Conservation (phyloP, 1,140 invertebrate genomes). For the Anastrepha ludens region DNA sequence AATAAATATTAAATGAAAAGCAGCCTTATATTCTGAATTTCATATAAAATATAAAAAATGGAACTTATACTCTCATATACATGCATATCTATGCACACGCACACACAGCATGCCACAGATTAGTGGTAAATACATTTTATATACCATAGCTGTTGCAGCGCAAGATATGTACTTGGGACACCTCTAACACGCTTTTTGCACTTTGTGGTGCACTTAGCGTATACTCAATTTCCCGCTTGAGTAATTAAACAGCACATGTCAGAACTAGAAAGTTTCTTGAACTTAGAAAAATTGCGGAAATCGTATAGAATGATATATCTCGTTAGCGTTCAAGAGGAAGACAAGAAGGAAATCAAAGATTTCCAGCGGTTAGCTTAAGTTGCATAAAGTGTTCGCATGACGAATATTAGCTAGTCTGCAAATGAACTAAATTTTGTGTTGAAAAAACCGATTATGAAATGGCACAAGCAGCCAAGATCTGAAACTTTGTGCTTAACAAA, state of each 20-base stretch:
- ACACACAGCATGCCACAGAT: background rate
- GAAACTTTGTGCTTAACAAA: too few relatives aligned
- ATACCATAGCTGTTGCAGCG: background rate
- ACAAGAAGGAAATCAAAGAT: too few relatives aligned
- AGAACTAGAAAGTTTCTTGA: constrained; percentile 38
- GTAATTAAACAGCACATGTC: constrained; percentile 38
- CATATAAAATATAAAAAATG: too few relatives aligned
- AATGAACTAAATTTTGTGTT: too few relatives aligned
- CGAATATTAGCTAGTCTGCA: too few relatives aligned
- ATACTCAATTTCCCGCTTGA: constrained; percentile 32
- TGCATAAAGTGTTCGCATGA: too few relatives aligned
- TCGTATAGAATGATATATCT: background rate
- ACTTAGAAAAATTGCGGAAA: background rate
- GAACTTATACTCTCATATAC: background rate
- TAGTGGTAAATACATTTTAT: background rate
- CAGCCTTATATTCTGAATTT: background rate
- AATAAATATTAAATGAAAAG: background rate
- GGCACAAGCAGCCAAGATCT: too few relatives aligned
- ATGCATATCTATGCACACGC: background rate
- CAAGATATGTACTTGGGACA: background rate
- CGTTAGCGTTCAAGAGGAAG: too few relatives aligned
- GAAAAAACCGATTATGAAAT: too few relatives aligned
- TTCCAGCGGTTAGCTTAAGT: too few relatives aligned
- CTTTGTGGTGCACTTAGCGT: constrained; percentile 7
- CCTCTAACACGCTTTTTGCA: constrained; percentile 12